These are phyloP conservation scores for Drosophila villosipedis DNA, from an alignment of 2,888 invertebrate species.

Conservation along the genomic window DNA sequence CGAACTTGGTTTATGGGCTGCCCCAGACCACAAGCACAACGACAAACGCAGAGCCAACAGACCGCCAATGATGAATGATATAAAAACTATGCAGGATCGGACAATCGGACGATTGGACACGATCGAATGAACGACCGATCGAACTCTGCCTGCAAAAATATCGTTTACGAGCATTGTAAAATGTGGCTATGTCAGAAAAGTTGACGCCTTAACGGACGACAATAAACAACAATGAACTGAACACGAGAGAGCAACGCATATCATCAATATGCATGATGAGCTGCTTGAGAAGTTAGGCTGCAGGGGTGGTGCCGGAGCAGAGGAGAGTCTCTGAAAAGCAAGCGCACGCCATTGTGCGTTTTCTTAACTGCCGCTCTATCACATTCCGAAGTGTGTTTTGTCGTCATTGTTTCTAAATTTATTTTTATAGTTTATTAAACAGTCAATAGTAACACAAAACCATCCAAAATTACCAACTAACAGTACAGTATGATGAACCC, in stretches of 20 bases:
- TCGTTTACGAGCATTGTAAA: constrained; percentile 61
- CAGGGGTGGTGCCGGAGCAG: not conserved
- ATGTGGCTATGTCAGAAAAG: constrained; percentile 65
- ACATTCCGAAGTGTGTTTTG: constrained; percentile 78
- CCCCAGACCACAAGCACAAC: constrained; percentile 35
- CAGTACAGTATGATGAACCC: constrained; percentile 4
- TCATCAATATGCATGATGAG: constrained; percentile 81
- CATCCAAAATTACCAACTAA: constrained; percentile 26
- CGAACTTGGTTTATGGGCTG: constrained; percentile 52
- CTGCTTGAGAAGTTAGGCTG: constrained; percentile 23
- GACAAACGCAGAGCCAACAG: constrained; percentile 7
- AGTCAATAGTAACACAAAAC: constrained; percentile 57
- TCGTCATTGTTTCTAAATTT: constrained; percentile 78
- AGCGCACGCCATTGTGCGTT: constrained; percentile 76
- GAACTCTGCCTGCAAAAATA: constrained; percentile 60
- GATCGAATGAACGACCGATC: constrained; percentile 28
- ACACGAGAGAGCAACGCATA: constrained; percentile 55
- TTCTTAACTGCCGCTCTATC: constrained; percentile 67
- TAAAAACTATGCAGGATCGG: constrained; percentile 64
- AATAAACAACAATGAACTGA: constrained; percentile 71
- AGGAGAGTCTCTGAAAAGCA: constrained; percentile 24
- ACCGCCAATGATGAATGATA: constrained; percentile 57
- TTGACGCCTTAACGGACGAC: constrained; percentile 69
- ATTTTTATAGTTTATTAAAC: constrained; percentile 82
- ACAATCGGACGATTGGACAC: constrained; percentile 29